Conservation (phyloP, 2,113 vertebrate genomes). For the Notarius lentiginosus region DNA sequence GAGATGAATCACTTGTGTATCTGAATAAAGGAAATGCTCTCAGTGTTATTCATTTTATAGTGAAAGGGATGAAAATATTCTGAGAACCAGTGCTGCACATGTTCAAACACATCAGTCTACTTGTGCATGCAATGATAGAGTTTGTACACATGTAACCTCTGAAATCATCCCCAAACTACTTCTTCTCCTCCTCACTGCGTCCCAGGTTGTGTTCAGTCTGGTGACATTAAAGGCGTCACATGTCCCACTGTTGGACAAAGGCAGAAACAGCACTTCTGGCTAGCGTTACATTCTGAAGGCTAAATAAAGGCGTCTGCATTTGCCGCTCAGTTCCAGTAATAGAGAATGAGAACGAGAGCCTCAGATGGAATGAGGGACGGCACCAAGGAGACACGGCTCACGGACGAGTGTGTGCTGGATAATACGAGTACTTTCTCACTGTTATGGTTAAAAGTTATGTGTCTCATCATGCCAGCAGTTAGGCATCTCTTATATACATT, state of each 20-base stretch:
- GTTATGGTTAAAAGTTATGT: background rate
- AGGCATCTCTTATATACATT: slow-evolving; percentile 31
- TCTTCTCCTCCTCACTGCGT: slow-evolving; percentile 57
- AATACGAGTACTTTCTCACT: background rate
- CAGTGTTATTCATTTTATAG: background rate
- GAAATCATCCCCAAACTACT: slow-evolving; percentile 21
- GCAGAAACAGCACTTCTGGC: slow-evolving; percentile 75
- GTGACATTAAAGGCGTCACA: slow-evolving; percentile 72
- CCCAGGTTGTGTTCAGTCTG: slow-evolving; percentile 68
- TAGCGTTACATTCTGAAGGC: slow-evolving; percentile 76
- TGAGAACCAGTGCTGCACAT: background rate
- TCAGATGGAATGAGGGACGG: slow-evolving; percentile 17
- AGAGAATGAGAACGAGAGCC: slow-evolving; percentile 44
- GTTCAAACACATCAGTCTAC: background rate
- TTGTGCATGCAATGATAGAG: background rate
- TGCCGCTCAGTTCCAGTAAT: slow-evolving; percentile 71
- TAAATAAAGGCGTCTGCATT: slow-evolving; percentile 75
- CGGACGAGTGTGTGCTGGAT: too few species aligned
- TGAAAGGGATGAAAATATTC: background rate
- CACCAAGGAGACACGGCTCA: slow-evolving; percentile 12
- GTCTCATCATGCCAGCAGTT: slow-evolving; percentile 4
- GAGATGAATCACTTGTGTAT: background rate
- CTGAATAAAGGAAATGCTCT: background rate
- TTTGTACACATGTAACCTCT: slow-evolving; percentile 61
- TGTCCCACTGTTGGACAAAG: slow-evolving; percentile 59